phyloP scores from a whole-genome alignment of 2,113 vertebrate species.

The Steatornis caripensis region DNA sequence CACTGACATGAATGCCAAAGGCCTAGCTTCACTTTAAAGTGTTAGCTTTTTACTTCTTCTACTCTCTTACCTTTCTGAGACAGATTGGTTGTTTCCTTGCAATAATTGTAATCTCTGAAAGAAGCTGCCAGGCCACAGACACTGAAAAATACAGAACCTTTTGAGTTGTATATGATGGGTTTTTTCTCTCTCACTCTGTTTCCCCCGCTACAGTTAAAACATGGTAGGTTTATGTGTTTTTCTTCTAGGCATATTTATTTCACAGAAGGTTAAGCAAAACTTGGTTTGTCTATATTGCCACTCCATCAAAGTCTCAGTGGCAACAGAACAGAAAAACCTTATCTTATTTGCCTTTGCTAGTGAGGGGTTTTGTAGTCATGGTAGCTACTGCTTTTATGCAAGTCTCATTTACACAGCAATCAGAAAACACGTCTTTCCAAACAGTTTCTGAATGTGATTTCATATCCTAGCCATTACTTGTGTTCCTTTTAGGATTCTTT shows the following conservation, averaged over 20 bases:
- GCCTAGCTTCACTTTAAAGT: not conserved
- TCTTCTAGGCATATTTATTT: not conserved
- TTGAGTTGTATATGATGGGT: not conserved
- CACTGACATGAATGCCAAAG: not conserved
- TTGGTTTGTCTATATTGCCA: not conserved
- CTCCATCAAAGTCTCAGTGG: not conserved
- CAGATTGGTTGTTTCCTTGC: not conserved
- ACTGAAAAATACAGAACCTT: not conserved
- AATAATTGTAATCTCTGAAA: not conserved
- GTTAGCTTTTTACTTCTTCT: not conserved
- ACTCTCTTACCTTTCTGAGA: not conserved
- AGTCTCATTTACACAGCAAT: not conserved
- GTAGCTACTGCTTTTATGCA: not conserved
- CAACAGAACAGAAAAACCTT: constrained; percentile 28
- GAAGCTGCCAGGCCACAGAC: not conserved
- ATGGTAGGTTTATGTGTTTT: not conserved
- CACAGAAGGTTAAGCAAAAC: not conserved
- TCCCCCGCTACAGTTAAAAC: not conserved
- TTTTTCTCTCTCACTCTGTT: not conserved
- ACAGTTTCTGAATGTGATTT: not conserved
- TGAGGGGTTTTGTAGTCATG: not conserved
- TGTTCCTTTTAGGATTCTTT: not conserved
- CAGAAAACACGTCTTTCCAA: not conserved
- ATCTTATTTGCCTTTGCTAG: constrained; percentile 35
- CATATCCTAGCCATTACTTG: not conserved